Percentiles rank a stretch among this genome's conserved stretches.
Conservation (phyloP, 2,113 vertebrate genomes). For the Cyprinodon brontotheroides region DNA sequence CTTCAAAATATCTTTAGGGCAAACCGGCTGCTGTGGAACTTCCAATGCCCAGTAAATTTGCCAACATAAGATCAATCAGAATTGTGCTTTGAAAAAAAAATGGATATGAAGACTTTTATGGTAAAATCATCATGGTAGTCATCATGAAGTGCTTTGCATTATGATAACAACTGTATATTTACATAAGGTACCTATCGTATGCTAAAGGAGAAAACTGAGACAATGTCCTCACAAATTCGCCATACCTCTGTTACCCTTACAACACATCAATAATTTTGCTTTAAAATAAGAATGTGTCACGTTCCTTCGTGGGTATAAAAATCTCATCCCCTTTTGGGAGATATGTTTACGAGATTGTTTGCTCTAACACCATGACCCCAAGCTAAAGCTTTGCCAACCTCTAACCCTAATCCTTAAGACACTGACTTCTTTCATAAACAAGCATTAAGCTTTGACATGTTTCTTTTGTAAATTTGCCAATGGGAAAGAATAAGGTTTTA, state of each 20-base stretch:
- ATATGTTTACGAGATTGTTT: neutral
- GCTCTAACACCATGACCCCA: too few relatives aligned
- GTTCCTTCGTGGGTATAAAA: neutral
- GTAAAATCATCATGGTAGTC: too few relatives aligned
- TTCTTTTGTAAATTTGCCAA: too few relatives aligned
- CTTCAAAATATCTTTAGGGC: slow-evolving; percentile 45
- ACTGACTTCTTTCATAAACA: neutral
- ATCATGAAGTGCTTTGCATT: too few relatives aligned
- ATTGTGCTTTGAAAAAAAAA: neutral
- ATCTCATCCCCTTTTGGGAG: neutral
- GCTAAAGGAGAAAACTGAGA: too few relatives aligned
- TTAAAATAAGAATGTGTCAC: too few relatives aligned
- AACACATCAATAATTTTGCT: neutral
- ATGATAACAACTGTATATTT: too few relatives aligned
- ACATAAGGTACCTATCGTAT: too few relatives aligned
- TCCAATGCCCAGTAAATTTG: slow-evolving; percentile 2
- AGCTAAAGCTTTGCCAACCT: neutral
- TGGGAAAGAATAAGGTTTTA: neutral
- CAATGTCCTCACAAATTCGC: neutral
- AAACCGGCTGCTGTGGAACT: slow-evolving; percentile 22
- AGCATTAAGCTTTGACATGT: neutral
- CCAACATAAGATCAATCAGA: neutral
- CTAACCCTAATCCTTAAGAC: neutral
- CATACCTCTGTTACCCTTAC: neutral
- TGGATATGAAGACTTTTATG: neutral